phyloP scores from a whole-genome alignment of 2,113 vertebrate genomes.

The Nycticebus coucang region DNA sequence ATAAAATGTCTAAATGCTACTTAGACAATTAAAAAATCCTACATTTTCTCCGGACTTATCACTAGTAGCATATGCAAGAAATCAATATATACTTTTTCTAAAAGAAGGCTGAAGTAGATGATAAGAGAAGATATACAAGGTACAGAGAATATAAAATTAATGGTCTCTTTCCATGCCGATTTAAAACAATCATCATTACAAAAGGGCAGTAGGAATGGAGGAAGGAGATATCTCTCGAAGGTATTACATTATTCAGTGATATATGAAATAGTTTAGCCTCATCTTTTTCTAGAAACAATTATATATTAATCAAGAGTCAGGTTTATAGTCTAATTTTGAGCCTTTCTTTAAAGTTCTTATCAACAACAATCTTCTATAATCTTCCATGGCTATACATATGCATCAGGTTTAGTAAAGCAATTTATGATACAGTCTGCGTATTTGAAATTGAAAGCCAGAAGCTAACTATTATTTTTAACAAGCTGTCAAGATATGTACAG shows the following conservation, averaged over 20 bases:
- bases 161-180: background rate
- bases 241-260: background rate
- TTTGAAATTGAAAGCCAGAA: constrained; percentile 43
- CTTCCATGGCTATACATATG: background rate
- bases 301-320: constrained; percentile 19
- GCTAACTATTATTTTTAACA: constrained; percentile 58
- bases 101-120: background rate
- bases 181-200: background rate
- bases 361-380: background rate
- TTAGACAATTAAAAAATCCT: background rate
- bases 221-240: background rate
- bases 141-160: background rate
- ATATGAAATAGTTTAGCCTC: background rate
- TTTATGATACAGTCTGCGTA: constrained; percentile 19
- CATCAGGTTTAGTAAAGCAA: background rate
- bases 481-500: constrained; percentile 41
- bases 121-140: background rate
- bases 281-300: background rate
- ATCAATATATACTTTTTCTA: background rate
- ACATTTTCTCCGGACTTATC: background rate
- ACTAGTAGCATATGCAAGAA: background rate
- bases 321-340: constrained; percentile 30
- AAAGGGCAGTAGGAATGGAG: background rate
- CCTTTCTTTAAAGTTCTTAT: background rate
- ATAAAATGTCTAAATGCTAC: background rate